Percentiles rank a stretch among this genome's conserved stretches.
Conservation (phyloP, 2,797 vertebrate species). For the Eutrigla gurnardus region DNA sequence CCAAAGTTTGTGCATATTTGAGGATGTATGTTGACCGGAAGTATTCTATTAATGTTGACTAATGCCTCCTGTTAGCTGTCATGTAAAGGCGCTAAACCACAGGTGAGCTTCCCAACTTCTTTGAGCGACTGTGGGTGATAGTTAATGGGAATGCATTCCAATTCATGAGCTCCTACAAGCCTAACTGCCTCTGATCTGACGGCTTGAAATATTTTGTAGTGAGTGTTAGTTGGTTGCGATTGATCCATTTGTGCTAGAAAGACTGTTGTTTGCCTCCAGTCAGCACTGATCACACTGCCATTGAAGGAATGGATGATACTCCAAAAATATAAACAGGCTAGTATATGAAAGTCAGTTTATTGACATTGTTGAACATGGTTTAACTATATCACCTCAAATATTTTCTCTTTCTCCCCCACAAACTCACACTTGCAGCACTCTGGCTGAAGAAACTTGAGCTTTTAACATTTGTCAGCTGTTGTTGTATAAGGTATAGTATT, state of each 20-base stretch:
- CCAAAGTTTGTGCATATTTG: background rate
- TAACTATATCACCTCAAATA: background rate
- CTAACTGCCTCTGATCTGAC: conserved; percentile 11
- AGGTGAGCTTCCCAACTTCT: conserved; percentile 26
- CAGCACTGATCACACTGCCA: conserved; percentile 9
- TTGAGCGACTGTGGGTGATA: conserved; percentile 18
- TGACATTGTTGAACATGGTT: background rate
- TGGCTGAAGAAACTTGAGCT: conserved; percentile 26
- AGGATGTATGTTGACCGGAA: background rate
- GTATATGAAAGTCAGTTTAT: background rate
- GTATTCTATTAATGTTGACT: background rate
- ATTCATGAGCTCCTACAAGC: background rate
- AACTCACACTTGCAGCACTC: background rate
- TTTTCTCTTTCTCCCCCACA: background rate
- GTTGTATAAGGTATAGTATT: background rate
- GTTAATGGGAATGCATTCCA: conserved; percentile 33
- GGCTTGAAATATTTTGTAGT: conserved; percentile 9
- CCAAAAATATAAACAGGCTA: background rate
- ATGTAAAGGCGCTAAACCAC: conserved; percentile 50
- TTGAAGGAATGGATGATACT: conserved; percentile 3
- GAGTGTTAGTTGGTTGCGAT: conserved; percentile 7
- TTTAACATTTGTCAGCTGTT: conserved; percentile 47
- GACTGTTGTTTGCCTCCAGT: conserved; percentile 10
- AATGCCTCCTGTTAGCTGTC: conserved; percentile 20
- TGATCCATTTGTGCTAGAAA: conserved; percentile 31